These are phyloP conservation scores for Eubasilissa splendida DNA, from an alignment of 2,888 invertebrate genomes.

Conservation along the genomic window DNA sequence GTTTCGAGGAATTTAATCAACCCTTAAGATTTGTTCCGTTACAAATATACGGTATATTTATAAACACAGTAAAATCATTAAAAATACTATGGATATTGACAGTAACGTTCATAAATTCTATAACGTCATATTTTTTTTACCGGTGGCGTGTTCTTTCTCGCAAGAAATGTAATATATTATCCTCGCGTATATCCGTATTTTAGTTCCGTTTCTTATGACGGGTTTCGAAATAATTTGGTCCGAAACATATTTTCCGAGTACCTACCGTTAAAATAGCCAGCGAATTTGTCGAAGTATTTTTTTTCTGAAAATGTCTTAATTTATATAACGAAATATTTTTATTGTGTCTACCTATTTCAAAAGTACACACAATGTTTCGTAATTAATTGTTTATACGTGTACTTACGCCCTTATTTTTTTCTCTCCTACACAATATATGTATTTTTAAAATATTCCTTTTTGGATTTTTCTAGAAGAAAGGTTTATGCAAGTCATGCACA, in stretches of 20 bases:
- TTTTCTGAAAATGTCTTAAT: neutral
- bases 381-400: no score
- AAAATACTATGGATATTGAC: slow-evolving; percentile 19
- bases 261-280: neutral
- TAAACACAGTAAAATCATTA: neutral
- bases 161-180: slow-evolving; percentile 3
- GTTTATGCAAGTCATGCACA: no score
- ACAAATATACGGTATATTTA: neutral
- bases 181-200: neutral
- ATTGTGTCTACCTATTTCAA: no score
- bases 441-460: no score
- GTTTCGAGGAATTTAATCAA: neutral
- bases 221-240: slow-evolving; percentile 2
- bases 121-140: neutral
- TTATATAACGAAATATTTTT: neutral
- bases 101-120: slow-evolving; percentile 24
- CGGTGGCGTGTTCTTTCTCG: slow-evolving; percentile 5
- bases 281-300: no score
- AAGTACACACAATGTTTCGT: no score
- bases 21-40: neutral
- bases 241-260: slow-evolving; percentile 2
- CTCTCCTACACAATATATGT: no score
- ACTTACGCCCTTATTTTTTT: no score
- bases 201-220: slow-evolving; percentile 25
- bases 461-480: no score